phyloP scores from a whole-genome alignment of 2,113 vertebrate species.

The Halcyon malimbica region DNA sequence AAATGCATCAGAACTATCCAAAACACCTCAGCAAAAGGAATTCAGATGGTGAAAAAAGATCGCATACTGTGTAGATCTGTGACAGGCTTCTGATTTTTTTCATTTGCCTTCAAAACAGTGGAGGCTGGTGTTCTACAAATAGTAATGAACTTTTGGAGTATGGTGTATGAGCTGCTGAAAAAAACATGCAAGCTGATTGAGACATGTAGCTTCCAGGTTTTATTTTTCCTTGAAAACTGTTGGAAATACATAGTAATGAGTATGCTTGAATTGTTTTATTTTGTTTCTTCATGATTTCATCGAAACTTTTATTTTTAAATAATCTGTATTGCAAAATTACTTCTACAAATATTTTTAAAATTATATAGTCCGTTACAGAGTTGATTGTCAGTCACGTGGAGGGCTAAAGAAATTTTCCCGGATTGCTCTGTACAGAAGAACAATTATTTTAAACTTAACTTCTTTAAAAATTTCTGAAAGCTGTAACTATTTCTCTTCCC shows the following conservation, averaged over 20 bases:
- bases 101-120: neutral
- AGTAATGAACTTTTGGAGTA: neutral
- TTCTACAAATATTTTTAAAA: neutral
- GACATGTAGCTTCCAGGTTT: neutral
- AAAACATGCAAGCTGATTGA: neutral
- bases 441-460: neutral
- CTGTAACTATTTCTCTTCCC: neutral
- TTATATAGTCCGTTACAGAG: neutral
- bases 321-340: neutral
- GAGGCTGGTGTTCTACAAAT: neutral
- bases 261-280: neutral
- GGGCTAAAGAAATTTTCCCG: neutral
- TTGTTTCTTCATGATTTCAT: neutral
- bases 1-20: neutral
- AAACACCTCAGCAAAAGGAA: neutral
- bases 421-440: neutral
- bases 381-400: neutral
- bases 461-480: neutral
- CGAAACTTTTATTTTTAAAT: neutral
- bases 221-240: neutral
- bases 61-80: fast-evolving
- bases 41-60: neutral
- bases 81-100: neutral
- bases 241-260: neutral
- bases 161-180: neutral